phyloP scores from a whole-genome alignment of 1,140 invertebrate genomes.

The Sinella curviseta region DNA sequence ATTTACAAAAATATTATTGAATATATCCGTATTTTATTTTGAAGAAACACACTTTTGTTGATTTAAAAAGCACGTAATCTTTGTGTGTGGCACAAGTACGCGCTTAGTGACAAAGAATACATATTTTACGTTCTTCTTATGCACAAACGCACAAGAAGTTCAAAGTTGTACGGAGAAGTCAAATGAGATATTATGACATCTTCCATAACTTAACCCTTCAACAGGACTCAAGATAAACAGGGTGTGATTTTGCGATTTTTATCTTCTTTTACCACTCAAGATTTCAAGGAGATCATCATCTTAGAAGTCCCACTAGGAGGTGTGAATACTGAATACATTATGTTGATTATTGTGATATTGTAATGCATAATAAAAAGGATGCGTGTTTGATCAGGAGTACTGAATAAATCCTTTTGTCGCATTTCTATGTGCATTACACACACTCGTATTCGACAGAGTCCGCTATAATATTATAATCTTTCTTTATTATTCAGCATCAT shows the following conservation, averaged over 20 bases:
- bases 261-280: constrained; percentile 9
- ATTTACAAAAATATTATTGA: no score
- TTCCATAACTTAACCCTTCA: constrained; percentile 19
- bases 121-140: no score
- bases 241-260: constrained; percentile 27
- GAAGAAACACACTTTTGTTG: no score
- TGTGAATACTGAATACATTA: constrained; percentile 13
- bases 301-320: neutral
- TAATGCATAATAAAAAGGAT: neutral
- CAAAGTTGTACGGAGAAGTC: neutral
- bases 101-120: no score
- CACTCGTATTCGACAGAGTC: neutral
- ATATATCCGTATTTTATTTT: no score
- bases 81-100: no score
- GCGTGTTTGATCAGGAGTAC: neutral
- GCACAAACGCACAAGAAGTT: no score
- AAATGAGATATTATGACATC: constrained; percentile 21
- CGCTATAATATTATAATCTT: no score
- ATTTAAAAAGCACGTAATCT: no score
- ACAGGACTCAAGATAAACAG: neutral
- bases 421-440: neutral
- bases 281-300: neutral
- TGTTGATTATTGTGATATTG: neutral
- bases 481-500: no score
- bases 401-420: neutral